A percentile compares a stretch with the other conserved stretches of the same genome.
These are phyloP conservation scores for Oreocharis arfaki DNA, from an alignment of 2,113 vertebrate species.

Conservation along the genomic window DNA sequence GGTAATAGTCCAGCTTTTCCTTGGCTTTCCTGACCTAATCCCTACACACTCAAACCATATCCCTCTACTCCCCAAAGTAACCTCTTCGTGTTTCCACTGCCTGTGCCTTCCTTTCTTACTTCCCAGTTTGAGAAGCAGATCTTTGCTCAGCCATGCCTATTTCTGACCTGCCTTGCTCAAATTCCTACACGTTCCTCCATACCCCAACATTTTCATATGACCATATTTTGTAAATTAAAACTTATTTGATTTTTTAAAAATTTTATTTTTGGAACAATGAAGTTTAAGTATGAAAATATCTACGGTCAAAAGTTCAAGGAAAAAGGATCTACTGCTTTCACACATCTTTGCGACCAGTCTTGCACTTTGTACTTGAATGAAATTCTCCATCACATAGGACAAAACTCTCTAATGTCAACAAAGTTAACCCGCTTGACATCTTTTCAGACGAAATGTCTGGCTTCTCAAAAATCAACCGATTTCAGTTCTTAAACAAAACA, in stretches of 20 bases:
- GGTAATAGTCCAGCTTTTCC: background rate
- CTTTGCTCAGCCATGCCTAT: background rate
- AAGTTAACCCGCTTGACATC: background rate
- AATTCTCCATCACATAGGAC: background rate
- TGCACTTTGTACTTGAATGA: background rate
- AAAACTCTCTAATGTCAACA: background rate
- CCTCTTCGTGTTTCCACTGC: background rate
- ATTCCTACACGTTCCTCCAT: background rate
- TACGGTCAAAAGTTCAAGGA: background rate
- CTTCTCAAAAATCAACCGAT: background rate
- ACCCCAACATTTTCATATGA: background rate
- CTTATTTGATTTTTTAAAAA: background rate
- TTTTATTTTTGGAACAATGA: background rate
- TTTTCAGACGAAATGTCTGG: background rate
- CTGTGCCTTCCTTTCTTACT: background rate
- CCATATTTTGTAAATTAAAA: background rate
- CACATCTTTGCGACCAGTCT: background rate
- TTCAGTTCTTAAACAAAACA: constrained; percentile 23
- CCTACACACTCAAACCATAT: no score
- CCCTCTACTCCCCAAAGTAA: no score
- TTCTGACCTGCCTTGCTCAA: background rate
- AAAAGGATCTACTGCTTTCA: background rate
- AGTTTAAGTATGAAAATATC: background rate
- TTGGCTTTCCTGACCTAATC: background rate
- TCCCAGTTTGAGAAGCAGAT: background rate